phyloP scores from a whole-genome alignment of 2,797 vertebrate genomes.

The Leptoclinus maculatus region DNA sequence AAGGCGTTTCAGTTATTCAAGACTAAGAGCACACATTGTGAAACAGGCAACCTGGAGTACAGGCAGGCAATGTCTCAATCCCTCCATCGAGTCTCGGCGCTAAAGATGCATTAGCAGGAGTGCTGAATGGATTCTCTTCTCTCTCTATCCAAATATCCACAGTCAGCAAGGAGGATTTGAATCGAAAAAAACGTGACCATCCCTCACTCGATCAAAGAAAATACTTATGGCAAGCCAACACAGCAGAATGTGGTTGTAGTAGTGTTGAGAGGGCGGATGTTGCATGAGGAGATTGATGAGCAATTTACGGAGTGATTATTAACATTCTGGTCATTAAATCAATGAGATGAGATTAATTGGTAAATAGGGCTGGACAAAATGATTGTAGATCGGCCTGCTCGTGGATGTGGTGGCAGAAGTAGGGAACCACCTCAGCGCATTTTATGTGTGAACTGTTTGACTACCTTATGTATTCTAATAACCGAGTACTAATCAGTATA shows the following conservation, averaged over 20 bases:
- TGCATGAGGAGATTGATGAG: slow-evolving; percentile 60
- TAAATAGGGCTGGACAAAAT: slow-evolving; percentile 37
- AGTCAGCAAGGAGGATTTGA: slow-evolving; percentile 65
- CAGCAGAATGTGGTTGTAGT: slow-evolving; percentile 56
- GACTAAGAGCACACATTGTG: slow-evolving; percentile 46
- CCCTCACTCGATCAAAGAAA: slow-evolving; percentile 61
- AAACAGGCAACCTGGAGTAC: slow-evolving; percentile 56
- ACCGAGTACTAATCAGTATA: neutral
- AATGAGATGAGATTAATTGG: slow-evolving; percentile 59
- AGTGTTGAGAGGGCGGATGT: slow-evolving; percentile 35
- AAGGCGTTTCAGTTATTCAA: slow-evolving; percentile 65
- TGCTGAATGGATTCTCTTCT: slow-evolving; percentile 59
- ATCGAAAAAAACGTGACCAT: slow-evolving; percentile 51
- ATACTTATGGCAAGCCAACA: slow-evolving; percentile 51
- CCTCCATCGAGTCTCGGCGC: slow-evolving; percentile 32
- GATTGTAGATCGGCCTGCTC: slow-evolving; percentile 1
- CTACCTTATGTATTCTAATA: neutral
- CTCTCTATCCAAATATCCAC: slow-evolving; percentile 55
- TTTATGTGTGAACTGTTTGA: slow-evolving; percentile 36
- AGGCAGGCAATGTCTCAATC: slow-evolving; percentile 61
- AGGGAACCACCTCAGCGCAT: slow-evolving; percentile 22
- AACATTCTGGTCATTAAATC: slow-evolving; percentile 68
- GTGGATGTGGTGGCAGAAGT: slow-evolving; percentile 1
- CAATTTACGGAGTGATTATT: slow-evolving; percentile 65
- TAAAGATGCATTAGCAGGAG: slow-evolving; percentile 63